Evolutionary conservation across 1,140 invertebrate genomes (phyloP).

Genomic region (Drosophila eugracilis): DNA sequence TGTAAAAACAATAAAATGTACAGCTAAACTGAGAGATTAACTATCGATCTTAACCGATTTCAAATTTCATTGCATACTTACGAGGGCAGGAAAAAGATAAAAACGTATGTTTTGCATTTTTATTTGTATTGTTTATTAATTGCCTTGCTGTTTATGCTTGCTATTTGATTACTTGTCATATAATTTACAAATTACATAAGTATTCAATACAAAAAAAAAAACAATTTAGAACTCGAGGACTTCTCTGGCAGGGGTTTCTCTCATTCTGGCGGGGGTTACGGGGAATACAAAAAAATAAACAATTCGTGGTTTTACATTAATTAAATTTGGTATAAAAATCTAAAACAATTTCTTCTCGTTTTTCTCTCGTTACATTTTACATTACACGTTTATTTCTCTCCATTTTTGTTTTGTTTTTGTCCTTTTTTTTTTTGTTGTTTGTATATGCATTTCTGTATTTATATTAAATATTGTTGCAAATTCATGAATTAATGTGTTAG

Average conservation of each 20-base stretch:
- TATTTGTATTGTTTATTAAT: constrained; percentile 59
- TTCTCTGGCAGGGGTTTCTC: constrained; percentile 12
- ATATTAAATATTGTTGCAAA: constrained; percentile 65
- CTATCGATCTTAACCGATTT: neutral
- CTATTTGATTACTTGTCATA: constrained; percentile 62
- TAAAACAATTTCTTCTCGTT: constrained; percentile 64
- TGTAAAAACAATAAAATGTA: constrained; percentile 1
- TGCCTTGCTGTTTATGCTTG: constrained; percentile 58
- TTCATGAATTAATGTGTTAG: constrained; percentile 71
- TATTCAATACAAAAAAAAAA: constrained; percentile 59
- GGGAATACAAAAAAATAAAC: constrained; percentile 53
- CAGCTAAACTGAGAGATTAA: neutral
- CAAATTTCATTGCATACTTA: neutral
- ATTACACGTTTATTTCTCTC: constrained; percentile 30
- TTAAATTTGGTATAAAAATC: constrained; percentile 79
- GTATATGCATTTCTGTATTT: constrained; percentile 43
- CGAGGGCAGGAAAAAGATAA: neutral
- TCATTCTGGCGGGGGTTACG: constrained; percentile 3
- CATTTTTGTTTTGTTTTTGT: constrained; percentile 19
- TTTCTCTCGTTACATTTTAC: constrained; percentile 39
- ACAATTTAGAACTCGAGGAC: constrained; percentile 24
- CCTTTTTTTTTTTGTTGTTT: constrained; percentile 44
- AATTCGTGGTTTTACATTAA: constrained; percentile 64
- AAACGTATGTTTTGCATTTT: constrained; percentile 11
- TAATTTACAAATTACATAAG: constrained; percentile 60